A percentile compares a stretch with the other conserved stretches of the same genome.
Conservation (phyloP, 2,113 vertebrate genomes). For the Lepisosteus osseus region DNA sequence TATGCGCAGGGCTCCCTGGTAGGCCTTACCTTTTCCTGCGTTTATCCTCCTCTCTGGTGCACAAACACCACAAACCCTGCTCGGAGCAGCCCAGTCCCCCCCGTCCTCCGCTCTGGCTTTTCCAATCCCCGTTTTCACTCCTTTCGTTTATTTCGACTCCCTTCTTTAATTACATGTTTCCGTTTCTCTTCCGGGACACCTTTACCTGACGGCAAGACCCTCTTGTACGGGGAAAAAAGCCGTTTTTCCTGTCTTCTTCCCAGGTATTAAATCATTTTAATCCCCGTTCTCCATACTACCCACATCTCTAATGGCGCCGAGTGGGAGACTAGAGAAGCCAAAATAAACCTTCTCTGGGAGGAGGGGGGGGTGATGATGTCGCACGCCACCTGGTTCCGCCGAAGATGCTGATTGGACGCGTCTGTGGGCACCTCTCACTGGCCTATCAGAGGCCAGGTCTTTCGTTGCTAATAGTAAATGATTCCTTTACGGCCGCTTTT, state of each 20-base stretch:
- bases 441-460: conserved; percentile 57
- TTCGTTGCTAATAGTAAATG: conserved; percentile 53
- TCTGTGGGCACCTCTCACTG: conserved; percentile 32
- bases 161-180: conserved; percentile 52
- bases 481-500: conserved; percentile 34
- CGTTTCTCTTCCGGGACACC: neutral
- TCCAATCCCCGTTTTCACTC: conserved; percentile 22
- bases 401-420: conserved; percentile 52
- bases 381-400: conserved; percentile 61
- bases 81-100: conserved; percentile 29
- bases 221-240: conserved; percentile 15
- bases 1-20: no score
- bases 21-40: conserved; percentile 53
- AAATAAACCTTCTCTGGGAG: conserved; percentile 57
- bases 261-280: conserved; percentile 50
- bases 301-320: conserved; percentile 62
- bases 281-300: conserved; percentile 42
- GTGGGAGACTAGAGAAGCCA: conserved; percentile 53
- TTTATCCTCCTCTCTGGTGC: conserved; percentile 46
- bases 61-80: conserved; percentile 43
- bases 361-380: conserved; percentile 57
- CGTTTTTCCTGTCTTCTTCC: conserved; percentile 20
- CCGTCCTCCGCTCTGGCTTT: conserved; percentile 29
- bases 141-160: conserved; percentile 24
- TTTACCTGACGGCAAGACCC: conserved; percentile 19